Percentiles rank a stretch among this genome's conserved stretches.
Evolutionary conservation across 35 echinoderm and acorn worm species (phyloP).

Genomic region (Ophioderma brevispina): DNA sequence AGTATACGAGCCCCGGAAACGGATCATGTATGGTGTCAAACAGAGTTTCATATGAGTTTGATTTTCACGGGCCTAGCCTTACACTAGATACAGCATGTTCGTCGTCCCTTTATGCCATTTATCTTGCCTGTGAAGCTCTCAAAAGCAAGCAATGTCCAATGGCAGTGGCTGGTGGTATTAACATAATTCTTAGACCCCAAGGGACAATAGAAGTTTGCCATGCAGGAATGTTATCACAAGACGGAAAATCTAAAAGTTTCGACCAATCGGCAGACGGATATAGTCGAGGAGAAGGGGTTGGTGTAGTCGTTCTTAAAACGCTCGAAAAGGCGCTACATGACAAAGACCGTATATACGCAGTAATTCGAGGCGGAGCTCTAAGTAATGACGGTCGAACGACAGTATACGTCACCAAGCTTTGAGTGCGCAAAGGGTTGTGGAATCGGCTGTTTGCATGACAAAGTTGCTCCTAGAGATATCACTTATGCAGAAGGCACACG

Average conservation of each 20-base stretch:
- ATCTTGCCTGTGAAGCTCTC: constrained; percentile 55
- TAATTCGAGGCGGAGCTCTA: constrained; percentile 63
- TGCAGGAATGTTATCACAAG: constrained; percentile 50
- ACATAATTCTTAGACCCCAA: constrained; percentile 25
- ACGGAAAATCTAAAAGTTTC: constrained; percentile 76
- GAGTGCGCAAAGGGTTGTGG: constrained; percentile 32
- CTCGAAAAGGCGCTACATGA: constrained; percentile 38
- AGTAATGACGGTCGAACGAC: constrained; percentile 67
- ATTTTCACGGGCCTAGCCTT: constrained; percentile 49
- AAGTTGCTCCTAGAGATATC: constrained; percentile 27
- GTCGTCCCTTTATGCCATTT: constrained; percentile 53
- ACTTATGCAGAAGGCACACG: constrained; percentile 45
- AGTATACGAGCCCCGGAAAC: constrained; percentile 47
- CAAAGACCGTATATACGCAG: constrained; percentile 58
- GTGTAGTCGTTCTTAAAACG: constrained; percentile 53
- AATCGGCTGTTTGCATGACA: constrained; percentile 24
- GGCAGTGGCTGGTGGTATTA: constrained; percentile 72
- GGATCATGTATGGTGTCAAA: constrained; percentile 55
- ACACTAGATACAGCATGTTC: constrained; percentile 65
- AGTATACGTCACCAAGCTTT: constrained; percentile 57
- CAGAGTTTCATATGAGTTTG: constrained; percentile 53
- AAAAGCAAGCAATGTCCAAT: constrained; percentile 27
- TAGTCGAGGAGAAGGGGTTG: constrained; percentile 60
- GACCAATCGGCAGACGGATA: constrained; percentile 62
- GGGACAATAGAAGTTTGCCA: constrained; percentile 58